Evolutionary conservation across 1,140 invertebrate species (phyloP).

Genomic region (Lucilia sericata): DNA sequence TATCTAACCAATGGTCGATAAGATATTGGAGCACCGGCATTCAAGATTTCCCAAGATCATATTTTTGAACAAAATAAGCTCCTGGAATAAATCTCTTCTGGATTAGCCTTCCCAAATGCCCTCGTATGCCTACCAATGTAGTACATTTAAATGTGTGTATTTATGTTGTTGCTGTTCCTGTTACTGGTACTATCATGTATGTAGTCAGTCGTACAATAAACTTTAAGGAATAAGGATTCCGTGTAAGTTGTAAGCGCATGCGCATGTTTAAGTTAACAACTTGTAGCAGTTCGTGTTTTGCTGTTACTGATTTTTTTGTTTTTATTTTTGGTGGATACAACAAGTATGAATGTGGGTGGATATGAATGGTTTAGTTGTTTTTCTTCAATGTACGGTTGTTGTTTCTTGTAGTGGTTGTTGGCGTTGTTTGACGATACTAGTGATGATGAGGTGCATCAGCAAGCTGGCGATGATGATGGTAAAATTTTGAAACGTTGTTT

Average conservation of each 20-base stretch:
- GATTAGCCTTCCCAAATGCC: no score
- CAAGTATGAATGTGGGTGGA: constrained; percentile 33
- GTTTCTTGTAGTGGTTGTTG: not conserved
- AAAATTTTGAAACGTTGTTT: constrained; percentile 8
- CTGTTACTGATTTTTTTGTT: not conserved
- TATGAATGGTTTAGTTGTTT: constrained; percentile 20
- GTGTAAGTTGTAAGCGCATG: constrained; percentile 51
- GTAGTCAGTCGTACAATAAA: constrained; percentile 18
- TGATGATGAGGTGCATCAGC: not conserved
- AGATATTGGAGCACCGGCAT: no score
- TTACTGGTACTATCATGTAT: constrained; percentile 9
- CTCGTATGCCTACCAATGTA: no score
- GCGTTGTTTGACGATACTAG: not conserved
- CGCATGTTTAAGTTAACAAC: constrained; percentile 58
- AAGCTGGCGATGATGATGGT: not conserved
- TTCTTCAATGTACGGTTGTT: not conserved
- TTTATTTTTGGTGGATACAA: constrained; percentile 41
- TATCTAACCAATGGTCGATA: no score
- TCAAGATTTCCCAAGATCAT: no score
- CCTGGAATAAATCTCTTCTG: no score
- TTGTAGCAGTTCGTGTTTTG: constrained; percentile 54
- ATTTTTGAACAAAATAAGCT: no score
- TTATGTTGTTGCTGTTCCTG: not conserved
- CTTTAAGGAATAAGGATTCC: constrained; percentile 35
- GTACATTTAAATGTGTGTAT: not conserved